Evolutionary conservation across 1,140 invertebrate species (phyloP).

Genomic region (Acyrthosiphon pisum): DNA sequence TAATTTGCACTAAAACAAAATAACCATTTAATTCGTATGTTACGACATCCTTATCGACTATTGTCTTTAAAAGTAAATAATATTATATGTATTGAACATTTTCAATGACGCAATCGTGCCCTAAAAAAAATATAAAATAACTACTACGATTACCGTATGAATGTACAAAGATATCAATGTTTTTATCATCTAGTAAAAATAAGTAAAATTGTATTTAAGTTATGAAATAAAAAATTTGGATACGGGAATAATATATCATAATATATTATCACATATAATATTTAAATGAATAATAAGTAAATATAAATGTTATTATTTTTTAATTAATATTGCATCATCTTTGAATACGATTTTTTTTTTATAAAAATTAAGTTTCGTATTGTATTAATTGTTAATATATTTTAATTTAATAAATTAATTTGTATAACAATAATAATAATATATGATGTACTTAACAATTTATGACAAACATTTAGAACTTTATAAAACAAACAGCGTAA

Average conservation of each 20-base stretch:
- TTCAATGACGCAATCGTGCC: background rate
- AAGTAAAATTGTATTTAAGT: background rate
- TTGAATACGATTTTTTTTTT: background rate
- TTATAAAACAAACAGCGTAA: background rate
- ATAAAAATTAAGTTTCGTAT: background rate
- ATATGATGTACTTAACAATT: background rate
- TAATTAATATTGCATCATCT: background rate
- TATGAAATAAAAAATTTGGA: background rate
- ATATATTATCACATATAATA: background rate
- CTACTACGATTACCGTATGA: background rate
- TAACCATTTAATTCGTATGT: background rate
- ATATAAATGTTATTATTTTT: background rate
- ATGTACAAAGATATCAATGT: background rate
- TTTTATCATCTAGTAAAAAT: background rate
- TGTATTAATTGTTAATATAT: background rate
- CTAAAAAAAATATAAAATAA: background rate
- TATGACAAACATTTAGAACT: background rate
- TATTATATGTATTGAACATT: background rate
- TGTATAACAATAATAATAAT: too few species aligned
- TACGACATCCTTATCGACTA: background rate
- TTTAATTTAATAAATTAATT: background rate
- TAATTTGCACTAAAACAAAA: background rate
- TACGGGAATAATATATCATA: background rate
- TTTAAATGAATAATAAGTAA: background rate
- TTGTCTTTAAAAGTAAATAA: conserved; percentile 15